phyloP scores from a whole-genome alignment of 2,113 vertebrate species.

The Nibea albiflora region DNA sequence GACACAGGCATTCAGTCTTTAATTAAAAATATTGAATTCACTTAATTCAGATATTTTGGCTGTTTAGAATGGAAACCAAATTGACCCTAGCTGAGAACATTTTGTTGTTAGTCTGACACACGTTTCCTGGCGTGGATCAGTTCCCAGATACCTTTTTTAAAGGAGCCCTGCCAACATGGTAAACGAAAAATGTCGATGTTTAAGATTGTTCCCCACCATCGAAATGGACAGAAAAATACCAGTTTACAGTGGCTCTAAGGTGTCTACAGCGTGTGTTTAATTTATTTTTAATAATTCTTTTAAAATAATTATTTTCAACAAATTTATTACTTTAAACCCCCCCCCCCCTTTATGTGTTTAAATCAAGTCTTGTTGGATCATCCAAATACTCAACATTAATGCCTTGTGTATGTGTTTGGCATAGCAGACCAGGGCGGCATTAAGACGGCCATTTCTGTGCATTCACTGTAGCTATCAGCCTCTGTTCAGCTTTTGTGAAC shows the following conservation, averaged over 20 bases:
- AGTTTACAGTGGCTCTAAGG: not conserved
- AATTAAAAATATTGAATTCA: not conserved
- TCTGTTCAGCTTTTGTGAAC: conserved; percentile 37
- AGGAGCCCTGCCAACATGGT: not conserved
- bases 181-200: not conserved
- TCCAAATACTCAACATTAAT: conserved; percentile 50
- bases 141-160: not conserved
- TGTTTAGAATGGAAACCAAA: conserved; percentile 4
- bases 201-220: not conserved
- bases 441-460: conserved; percentile 16
- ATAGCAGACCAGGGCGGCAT: conserved; percentile 17
- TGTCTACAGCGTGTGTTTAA: conserved; percentile 27
- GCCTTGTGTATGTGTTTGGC: conserved; percentile 51
- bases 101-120: not conserved
- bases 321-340: not conserved
- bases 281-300: conserved; percentile 31
- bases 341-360: not conserved
- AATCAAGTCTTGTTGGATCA: not conserved
- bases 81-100: not conserved
- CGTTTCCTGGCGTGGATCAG: not conserved
- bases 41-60: not conserved
- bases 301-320: conserved; percentile 23
- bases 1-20: conserved; percentile 7
- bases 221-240: not conserved
- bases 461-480: conserved; percentile 18